phyloP scores from a whole-genome alignment of 2,113 vertebrate genomes.

The Perca schrenkii region DNA sequence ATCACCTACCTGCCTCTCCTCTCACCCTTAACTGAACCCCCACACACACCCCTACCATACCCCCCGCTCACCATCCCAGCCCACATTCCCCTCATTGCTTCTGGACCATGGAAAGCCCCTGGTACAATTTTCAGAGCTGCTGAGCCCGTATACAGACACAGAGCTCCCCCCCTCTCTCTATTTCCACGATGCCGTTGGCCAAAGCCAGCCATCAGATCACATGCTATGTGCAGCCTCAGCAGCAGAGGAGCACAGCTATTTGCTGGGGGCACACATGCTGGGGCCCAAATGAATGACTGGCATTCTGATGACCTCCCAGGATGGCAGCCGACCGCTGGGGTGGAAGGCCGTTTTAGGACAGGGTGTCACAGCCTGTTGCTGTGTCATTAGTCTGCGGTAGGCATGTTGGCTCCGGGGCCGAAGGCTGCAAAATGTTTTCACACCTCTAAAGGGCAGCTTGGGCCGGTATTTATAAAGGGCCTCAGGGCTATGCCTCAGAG shows the following conservation, averaged over 20 bases:
- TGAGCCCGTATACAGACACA: constrained; percentile 68
- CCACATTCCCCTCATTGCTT: constrained; percentile 71
- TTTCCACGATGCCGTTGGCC: constrained; percentile 68
- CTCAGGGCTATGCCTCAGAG: not conserved
- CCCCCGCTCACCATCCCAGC: constrained; percentile 21
- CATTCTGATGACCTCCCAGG: constrained; percentile 80
- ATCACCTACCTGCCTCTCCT: constrained; percentile 48
- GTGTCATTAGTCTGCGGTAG: constrained; percentile 70
- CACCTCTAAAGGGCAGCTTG: constrained; percentile 55
- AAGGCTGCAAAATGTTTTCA: constrained; percentile 58
- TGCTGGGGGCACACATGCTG: constrained; percentile 76
- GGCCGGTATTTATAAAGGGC: constrained; percentile 44
- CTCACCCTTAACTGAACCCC: constrained; percentile 31
- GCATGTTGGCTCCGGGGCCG: constrained; percentile 62
- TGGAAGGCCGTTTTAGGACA: constrained; percentile 75
- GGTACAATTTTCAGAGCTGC: constrained; percentile 72
- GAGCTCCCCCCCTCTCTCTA: constrained; percentile 51
- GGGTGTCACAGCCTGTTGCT: constrained; percentile 65
- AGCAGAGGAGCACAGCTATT: constrained; percentile 77
- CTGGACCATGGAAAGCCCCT: constrained; percentile 76
- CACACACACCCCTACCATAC: not conserved
- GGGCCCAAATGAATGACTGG: constrained; percentile 74
- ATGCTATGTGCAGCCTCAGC: constrained; percentile 85
- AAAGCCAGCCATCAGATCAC: constrained; percentile 79
- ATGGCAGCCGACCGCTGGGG: constrained; percentile 55